These are phyloP conservation scores for Capromys pilorides DNA, from an alignment of 2,797 vertebrate genomes.

Conservation along the genomic window DNA sequence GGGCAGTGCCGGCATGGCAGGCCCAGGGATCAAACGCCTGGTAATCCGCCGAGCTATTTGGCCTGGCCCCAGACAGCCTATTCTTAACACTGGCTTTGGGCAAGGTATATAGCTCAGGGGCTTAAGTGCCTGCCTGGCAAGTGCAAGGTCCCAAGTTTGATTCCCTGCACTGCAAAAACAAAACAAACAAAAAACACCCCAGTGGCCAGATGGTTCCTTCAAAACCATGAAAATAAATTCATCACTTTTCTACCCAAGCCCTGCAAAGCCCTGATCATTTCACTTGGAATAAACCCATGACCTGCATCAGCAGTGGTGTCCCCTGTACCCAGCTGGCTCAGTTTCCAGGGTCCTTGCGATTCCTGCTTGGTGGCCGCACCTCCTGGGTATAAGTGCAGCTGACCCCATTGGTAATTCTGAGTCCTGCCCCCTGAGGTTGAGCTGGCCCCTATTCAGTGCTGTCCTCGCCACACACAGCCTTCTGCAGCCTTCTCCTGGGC, in stretches of 20 bases:
- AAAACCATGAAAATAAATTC: background rate
- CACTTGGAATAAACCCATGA: background rate
- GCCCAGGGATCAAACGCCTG: too few relatives aligned
- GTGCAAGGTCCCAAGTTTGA: too few relatives aligned
- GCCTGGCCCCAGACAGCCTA: background rate
- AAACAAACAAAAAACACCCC: too few relatives aligned
- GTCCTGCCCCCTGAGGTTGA: background rate
- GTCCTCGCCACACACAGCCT: too few relatives aligned
- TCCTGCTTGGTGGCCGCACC: background rate
- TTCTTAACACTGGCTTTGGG: background rate
- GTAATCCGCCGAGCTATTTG: too few relatives aligned
- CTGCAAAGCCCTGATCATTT: background rate
- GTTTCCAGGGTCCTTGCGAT: background rate
- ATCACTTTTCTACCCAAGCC: background rate
- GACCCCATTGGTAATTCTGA: background rate
- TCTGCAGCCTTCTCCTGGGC: background rate
- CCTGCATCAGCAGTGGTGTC: background rate
- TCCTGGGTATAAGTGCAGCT: too few relatives aligned
- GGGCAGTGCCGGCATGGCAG: too few relatives aligned
- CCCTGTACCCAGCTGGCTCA: too few relatives aligned
- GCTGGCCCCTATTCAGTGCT: background rate
- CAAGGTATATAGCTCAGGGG: too few relatives aligned
- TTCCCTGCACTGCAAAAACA: too few relatives aligned
- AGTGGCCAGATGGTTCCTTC: background rate
- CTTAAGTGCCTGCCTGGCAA: too few relatives aligned